Evolutionary conservation across 2,797 vertebrate genomes (phyloP).

Genomic region (Hippoglossus hippoglossus): DNA sequence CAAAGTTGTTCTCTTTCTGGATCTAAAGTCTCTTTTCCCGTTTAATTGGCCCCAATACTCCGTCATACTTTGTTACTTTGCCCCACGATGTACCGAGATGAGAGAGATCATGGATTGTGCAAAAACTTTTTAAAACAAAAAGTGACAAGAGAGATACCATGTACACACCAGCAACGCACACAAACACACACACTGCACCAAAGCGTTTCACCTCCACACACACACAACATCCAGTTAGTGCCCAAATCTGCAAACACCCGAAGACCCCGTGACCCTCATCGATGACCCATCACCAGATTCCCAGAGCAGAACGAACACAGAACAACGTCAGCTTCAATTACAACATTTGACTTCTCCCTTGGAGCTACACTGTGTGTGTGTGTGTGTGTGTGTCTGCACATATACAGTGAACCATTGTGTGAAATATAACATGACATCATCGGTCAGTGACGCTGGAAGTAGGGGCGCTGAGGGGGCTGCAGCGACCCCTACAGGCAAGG

Average conservation of each 20-base stretch:
- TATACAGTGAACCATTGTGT: too few species aligned
- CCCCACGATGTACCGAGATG: conserved; percentile 13
- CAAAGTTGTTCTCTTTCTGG: too few species aligned
- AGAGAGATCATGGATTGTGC: conserved; percentile 9
- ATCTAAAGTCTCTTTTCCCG: too few species aligned
- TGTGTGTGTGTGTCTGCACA: too few species aligned
- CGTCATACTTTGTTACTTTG: too few species aligned
- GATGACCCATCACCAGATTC: conserved; percentile 72
- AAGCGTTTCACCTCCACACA: conserved; percentile 58
- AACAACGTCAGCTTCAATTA: background rate
- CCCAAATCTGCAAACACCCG: conserved; percentile 58
- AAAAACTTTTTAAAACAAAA: conserved; percentile 32
- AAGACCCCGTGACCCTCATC: conserved; percentile 35
- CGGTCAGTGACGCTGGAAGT: too few species aligned
- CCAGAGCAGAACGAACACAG: conserved; percentile 45
- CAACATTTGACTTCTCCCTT: background rate
- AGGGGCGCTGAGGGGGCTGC: too few species aligned
- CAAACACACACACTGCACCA: conserved; percentile 45
- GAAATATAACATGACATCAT: too few species aligned
- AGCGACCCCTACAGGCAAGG: too few species aligned
- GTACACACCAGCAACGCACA: conserved; percentile 36
- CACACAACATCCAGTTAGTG: conserved; percentile 63
- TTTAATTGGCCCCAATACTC: too few species aligned
- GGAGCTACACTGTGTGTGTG: too few species aligned
- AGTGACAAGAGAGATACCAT: conserved; percentile 27